phyloP scores from a whole-genome alignment of 2,888 invertebrate genomes.

The Luperina nickerlii region DNA sequence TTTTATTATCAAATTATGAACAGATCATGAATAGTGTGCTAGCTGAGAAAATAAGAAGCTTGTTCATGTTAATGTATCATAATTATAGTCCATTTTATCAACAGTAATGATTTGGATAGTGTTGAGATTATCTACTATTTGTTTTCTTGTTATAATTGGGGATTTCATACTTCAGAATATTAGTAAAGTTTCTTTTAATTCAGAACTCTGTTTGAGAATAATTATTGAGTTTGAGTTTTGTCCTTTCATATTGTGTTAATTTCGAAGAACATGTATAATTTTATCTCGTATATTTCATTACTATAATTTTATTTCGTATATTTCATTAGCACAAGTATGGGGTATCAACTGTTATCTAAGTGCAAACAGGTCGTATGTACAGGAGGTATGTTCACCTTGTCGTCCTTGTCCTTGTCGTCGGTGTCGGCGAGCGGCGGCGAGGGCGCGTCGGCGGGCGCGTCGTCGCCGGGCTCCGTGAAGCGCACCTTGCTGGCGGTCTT shows the following conservation, averaged over 20 bases:
- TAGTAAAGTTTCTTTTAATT: neutral
- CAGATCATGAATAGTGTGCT: conserved; percentile 51
- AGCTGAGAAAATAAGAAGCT: conserved; percentile 62
- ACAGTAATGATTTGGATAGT: conserved; percentile 3
- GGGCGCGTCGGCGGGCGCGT: conserved; percentile 85
- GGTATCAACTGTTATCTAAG: conserved; percentile 44
- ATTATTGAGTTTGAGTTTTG: neutral
- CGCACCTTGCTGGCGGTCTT: conserved; percentile 96
- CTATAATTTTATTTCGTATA: neutral
- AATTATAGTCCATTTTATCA: conserved; percentile 11
- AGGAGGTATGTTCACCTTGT: conserved; percentile 84
- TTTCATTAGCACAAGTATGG: conserved; percentile 10
- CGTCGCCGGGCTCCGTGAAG: conserved; percentile 94
- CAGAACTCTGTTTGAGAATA: neutral
- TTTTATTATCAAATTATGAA: conserved; percentile 42
- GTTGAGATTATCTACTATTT: neutral
- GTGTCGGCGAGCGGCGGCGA: conserved; percentile 87
- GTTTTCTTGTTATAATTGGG: neutral
- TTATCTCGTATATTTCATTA: neutral
- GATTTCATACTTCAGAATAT: neutral
- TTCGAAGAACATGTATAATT: neutral
- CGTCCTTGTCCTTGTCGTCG: conserved; percentile 87
- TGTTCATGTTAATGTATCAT: conserved; percentile 54
- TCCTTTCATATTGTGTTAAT: neutral
- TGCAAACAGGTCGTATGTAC: conserved; percentile 30